Percentiles rank a stretch among this genome's conserved stretches.
These are phyloP conservation scores for Lota lota DNA, from an alignment of 2,113 vertebrate genomes.

Conservation along the genomic window DNA sequence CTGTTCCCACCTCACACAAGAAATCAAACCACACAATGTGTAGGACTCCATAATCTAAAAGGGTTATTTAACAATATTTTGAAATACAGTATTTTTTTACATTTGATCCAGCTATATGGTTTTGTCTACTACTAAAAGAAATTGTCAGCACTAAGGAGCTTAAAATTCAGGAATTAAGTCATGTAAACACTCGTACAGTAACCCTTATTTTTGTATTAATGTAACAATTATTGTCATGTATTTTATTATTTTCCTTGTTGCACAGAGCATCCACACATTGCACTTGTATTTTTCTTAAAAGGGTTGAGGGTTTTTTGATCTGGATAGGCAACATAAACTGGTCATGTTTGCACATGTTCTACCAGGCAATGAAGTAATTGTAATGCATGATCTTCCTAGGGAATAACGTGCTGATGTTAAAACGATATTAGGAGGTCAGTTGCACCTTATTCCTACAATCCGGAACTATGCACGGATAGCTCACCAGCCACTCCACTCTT, in stretches of 20 bases:
- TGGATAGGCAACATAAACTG: slow-evolving; percentile 26
- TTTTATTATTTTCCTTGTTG: slow-evolving; percentile 58
- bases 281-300: slow-evolving; percentile 61
- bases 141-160: slow-evolving; percentile 59
- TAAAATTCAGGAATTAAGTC: slow-evolving; percentile 41
- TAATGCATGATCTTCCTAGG: slow-evolving; percentile 23
- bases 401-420: slow-evolving; percentile 13
- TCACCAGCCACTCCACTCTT: too few species aligned
- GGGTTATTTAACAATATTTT: slow-evolving; percentile 43
- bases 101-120: slow-evolving; percentile 57
- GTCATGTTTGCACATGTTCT: slow-evolving; percentile 55
- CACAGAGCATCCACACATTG: slow-evolving; percentile 63
- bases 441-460: background rate
- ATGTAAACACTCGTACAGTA: slow-evolving; percentile 66
- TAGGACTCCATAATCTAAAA: slow-evolving; percentile 5
- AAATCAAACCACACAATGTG: slow-evolving; percentile 25
- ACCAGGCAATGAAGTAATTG: slow-evolving; percentile 23
- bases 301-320: slow-evolving; percentile 24
- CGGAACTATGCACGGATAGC: background rate
- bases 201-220: slow-evolving; percentile 48
- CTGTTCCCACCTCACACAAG: slow-evolving; percentile 4
- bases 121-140: slow-evolving; percentile 26
- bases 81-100: slow-evolving; percentile 29
- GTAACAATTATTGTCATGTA: slow-evolving; percentile 18
- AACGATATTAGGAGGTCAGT: too few species aligned